Evolutionary conservation across 2,888 invertebrate species (phyloP).

Genomic region (Blomia tropicalis): DNA sequence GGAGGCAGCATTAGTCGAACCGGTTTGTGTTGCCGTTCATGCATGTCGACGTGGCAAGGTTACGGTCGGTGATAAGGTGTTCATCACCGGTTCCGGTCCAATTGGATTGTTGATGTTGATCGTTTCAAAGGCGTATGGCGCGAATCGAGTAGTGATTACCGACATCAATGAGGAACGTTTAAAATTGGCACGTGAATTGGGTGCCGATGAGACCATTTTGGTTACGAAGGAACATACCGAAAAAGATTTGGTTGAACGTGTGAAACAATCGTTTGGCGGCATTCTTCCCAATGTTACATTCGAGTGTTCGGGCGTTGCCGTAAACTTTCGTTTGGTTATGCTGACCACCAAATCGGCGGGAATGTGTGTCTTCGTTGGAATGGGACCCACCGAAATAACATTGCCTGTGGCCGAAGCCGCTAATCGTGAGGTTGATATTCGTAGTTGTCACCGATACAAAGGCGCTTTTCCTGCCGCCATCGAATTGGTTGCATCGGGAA

Average conservation of each 20-base stretch:
- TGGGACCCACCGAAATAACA: constrained; percentile 18
- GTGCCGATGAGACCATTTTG: constrained; percentile 34
- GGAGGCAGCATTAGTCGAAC: constrained; percentile 84
- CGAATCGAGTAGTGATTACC: constrained; percentile 32
- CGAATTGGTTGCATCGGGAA: constrained; percentile 18
- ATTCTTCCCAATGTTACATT: constrained; percentile 34
- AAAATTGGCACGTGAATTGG: constrained; percentile 35
- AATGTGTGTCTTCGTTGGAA: constrained; percentile 19
- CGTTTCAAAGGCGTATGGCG: constrained; percentile 33
- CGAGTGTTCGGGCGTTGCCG: constrained; percentile 55
- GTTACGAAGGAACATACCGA: constrained; percentile 32
- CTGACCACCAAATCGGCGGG: constrained; percentile 18
- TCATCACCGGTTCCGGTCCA: constrained; percentile 36
- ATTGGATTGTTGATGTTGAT: constrained; percentile 35
- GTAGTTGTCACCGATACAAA: constrained; percentile 12
- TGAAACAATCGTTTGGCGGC: constrained; percentile 20
- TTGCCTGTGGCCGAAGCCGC: constrained; percentile 21
- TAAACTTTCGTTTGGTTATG: constrained; percentile 56
- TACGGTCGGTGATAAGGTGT: constrained; percentile 37
- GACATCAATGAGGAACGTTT: constrained; percentile 35
- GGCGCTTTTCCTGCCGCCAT: constrained; percentile 24
- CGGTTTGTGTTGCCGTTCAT: constrained; percentile 79
- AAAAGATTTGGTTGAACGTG: constrained; percentile 4
- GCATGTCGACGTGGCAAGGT: constrained; percentile 71
- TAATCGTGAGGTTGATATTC: constrained; percentile 18